These are phyloP conservation scores for Centroberyx gerrardi DNA, from an alignment of 2,797 vertebrate species.

Conservation along the genomic window DNA sequence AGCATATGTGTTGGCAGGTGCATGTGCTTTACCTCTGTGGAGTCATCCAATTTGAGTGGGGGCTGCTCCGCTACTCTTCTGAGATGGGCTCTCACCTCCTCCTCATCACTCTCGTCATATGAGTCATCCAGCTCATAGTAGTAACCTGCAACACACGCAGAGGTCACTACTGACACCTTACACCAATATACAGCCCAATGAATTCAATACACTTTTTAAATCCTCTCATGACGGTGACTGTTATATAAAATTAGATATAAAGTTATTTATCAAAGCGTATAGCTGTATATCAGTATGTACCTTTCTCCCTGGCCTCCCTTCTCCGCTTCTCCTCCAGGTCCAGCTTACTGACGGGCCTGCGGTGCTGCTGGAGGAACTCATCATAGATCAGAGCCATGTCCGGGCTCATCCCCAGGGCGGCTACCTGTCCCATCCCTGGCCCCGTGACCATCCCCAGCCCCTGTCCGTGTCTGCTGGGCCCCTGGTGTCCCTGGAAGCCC, in stretches of 20 bases:
- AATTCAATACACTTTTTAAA: neutral
- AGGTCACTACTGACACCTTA: slow-evolving; percentile 32
- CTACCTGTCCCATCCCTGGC: slow-evolving; percentile 60
- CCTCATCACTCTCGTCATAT: slow-evolving; percentile 97
- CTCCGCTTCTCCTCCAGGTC: slow-evolving; percentile 95
- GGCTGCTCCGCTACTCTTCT: slow-evolving; percentile 95
- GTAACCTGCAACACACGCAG: slow-evolving; percentile 87
- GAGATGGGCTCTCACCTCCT: slow-evolving; percentile 96
- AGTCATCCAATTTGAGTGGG: slow-evolving; percentile 95
- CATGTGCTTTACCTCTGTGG: slow-evolving; percentile 88
- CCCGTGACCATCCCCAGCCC: slow-evolving; percentile 51
- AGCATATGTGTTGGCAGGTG: slow-evolving; percentile 6
- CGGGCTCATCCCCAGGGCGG: slow-evolving; percentile 70
- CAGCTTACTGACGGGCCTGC: slow-evolving; percentile 94
- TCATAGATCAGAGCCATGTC: slow-evolving; percentile 92
- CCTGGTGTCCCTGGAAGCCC: slow-evolving; percentile 73
- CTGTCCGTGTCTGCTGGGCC: slow-evolving; percentile 73
- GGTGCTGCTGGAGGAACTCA: slow-evolving; percentile 94
- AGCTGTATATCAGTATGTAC: slow-evolving; percentile 69
- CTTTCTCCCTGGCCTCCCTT: slow-evolving; percentile 95
- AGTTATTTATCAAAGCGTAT: slow-evolving; percentile 1
- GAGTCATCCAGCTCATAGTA: slow-evolving; percentile 99
- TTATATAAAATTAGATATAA: neutral
- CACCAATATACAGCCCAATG: neutral
- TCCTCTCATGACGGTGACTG: slow-evolving; percentile 7